Evolutionary conservation across 2,113 vertebrate species (phyloP), one percentile per base, ranked within the genome.

Genomic region (Otolemur garnettii): DNA sequence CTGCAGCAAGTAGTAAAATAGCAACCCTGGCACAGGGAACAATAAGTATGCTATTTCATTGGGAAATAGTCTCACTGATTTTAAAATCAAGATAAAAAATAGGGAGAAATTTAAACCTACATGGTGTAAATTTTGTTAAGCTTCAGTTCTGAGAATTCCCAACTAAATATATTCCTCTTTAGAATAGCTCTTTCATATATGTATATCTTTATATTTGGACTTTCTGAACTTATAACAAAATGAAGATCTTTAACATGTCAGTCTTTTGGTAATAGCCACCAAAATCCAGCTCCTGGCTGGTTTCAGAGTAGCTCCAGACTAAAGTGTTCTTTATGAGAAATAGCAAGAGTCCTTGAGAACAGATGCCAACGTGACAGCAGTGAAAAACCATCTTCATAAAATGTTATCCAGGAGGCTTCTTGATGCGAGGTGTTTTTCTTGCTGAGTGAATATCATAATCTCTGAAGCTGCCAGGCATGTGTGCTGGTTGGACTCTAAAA

Each of bases 61-160:
- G 77, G n/a, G 72, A 89, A 90, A 57, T n/a, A 57, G 59, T 93
- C 72, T 96, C 92, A 66, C 21, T 74, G 53, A 90, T 88, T 96
- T 93, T 90, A 94, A 92, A 82, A 91, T 71, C 45, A 68, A 55
- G 24, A 83, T 57, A 33, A 33, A 85, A 55, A 59, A 87, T 81
- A 74, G 38, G 69, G 35, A 75, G 57, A 75, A 64, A 94, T 80
- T 83, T 95, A 96, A 91, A 55, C 7, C 18, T 59, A 62, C 33
- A 22, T 78, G 21, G 30, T 12, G 13, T 88, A 88, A 60, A 81
- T 88, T 93, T 93, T 89, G 42, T 93, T 82, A 96, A 74, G 38
- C 50, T 96, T 96, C 91, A 95, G 89, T 96, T 97, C 93, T 93
- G 93, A 97, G 90, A 45, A 91, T 96, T 96, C 64, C 78, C 69